A percentile compares a stretch with the other conserved stretches of the same genome.
These are phyloP conservation scores for Sarcophaga peregrina DNA, from an alignment of 1,140 invertebrate species.

Conservation along the genomic window DNA sequence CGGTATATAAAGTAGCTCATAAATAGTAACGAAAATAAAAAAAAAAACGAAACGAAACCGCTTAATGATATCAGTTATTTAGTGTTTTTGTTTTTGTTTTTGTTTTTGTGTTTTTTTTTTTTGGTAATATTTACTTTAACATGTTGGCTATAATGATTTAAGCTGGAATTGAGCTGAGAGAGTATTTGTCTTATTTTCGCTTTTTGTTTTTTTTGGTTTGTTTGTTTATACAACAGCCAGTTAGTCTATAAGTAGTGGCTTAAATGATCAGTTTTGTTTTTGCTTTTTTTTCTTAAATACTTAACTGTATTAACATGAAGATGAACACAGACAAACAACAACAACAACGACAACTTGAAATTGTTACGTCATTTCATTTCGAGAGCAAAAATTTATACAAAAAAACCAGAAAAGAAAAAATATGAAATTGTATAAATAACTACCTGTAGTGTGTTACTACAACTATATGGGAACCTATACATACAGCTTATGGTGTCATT, in stretches of 20 bases:
- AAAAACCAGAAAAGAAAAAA: background rate
- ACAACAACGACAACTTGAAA: slow-evolving; percentile 8
- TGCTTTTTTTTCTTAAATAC: background rate
- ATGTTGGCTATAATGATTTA: no score
- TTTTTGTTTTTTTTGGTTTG: background rate
- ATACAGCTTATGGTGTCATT: background rate
- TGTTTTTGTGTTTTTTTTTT: no score
- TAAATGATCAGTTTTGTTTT: background rate
- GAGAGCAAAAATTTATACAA: slow-evolving; percentile 5
- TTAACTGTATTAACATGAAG: slow-evolving; percentile 35
- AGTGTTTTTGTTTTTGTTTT: no score
- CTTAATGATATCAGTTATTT: no score
- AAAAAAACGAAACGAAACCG: no score
- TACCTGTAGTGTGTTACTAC: background rate
- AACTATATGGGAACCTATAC: background rate
- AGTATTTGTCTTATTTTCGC: no score
- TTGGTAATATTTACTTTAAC: no score
- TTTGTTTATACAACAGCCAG: background rate
- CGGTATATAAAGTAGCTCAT: slow-evolving; percentile 9
- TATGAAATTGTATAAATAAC: background rate
- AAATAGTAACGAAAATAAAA: background rate
- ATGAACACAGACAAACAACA: slow-evolving; percentile 28
- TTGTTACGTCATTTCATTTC: slow-evolving; percentile 23
- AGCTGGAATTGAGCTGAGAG: no score
- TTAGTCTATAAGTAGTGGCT: no score